Percentiles rank a stretch among this genome's conserved stretches.
Evolutionary conservation across 2,888 invertebrate species (phyloP).

Genomic region (Dryadula phaetusa): DNA sequence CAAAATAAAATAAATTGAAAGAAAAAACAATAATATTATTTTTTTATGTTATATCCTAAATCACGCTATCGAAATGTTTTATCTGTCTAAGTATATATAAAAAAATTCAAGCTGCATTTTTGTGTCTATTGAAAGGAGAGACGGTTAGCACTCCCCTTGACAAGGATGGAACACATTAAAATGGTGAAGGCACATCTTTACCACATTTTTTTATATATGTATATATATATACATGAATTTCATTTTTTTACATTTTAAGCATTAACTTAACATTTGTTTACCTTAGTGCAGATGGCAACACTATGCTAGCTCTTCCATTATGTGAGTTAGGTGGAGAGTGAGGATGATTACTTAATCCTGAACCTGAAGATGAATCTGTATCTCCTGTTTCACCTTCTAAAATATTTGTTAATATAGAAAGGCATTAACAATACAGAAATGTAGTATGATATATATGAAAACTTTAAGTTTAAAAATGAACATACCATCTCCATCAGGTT

Average conservation of each 20-base stretch:
- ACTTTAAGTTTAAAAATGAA: not conserved
- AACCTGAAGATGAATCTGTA: constrained; percentile 79
- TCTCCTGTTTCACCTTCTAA: constrained; percentile 71
- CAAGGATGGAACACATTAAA: constrained; percentile 51
- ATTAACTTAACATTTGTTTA: constrained; percentile 45
- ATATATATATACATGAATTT: too few relatives aligned
- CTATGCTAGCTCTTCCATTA: constrained; percentile 66
- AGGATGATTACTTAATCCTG: constrained; percentile 67
- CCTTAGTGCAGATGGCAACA: constrained; percentile 71
- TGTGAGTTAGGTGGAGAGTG: constrained; percentile 65
- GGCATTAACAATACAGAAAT: too few relatives aligned
- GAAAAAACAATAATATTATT: not conserved
- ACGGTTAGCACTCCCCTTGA: constrained; percentile 54
- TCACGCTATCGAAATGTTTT: constrained; percentile 44
- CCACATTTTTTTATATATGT: constrained; percentile 48
- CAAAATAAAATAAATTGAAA: not conserved
- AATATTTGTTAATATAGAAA: too few relatives aligned
- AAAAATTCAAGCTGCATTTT: rapidly evolving
- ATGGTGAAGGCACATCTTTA: constrained; percentile 53
- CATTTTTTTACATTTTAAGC: not conserved
- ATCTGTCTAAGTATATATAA: constrained; percentile 42
- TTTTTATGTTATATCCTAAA: constrained; percentile 27
- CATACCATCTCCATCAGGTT: constrained; percentile 59
- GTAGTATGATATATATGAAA: too few relatives aligned
- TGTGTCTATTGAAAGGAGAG: constrained; percentile 54